These are phyloP conservation scores for Bufo bufo DNA, from an alignment of 2,113 vertebrate genomes.

Conservation along the genomic window DNA sequence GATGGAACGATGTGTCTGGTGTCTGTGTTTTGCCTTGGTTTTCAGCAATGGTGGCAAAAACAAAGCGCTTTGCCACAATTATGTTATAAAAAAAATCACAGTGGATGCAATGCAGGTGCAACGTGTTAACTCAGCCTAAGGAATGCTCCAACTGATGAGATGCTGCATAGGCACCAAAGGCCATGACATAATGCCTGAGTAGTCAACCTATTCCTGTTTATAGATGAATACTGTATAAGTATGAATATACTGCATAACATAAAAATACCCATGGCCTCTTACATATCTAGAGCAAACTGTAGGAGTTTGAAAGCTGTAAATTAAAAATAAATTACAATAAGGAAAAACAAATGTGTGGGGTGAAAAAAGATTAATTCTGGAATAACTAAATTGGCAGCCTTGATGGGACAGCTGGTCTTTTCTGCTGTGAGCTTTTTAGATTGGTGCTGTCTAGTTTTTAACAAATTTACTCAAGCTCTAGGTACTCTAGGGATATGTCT, in stretches of 20 bases:
- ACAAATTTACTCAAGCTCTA: background rate
- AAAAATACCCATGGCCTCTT: background rate
- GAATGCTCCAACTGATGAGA: too few species aligned
- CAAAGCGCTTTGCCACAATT: too few species aligned
- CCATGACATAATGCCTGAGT: background rate
- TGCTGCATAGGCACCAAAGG: too few species aligned
- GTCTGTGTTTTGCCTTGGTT: too few species aligned
- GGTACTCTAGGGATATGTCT: background rate
- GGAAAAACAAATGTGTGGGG: slow-evolving; percentile 13
- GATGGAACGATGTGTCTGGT: too few species aligned
- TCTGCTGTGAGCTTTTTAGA: background rate
- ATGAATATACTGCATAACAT: background rate
- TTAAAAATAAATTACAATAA: slow-evolving; percentile 20
- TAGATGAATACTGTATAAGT: background rate
- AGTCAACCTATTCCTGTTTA: background rate
- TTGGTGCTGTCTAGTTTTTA: background rate
- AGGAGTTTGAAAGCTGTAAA: background rate
- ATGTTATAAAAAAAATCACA: too few species aligned
- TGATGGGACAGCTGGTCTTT: slow-evolving; percentile 16
- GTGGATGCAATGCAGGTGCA: too few species aligned
- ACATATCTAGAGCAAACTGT: background rate
- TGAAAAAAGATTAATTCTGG: background rate
- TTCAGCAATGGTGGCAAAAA: too few species aligned
- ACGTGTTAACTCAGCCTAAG: too few species aligned
- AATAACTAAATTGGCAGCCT: slow-evolving; percentile 23